Base-by-base conservation (phyloP, 2,113 vertebrate genomes). In the Aldabrachelys gigantea region DNA sequence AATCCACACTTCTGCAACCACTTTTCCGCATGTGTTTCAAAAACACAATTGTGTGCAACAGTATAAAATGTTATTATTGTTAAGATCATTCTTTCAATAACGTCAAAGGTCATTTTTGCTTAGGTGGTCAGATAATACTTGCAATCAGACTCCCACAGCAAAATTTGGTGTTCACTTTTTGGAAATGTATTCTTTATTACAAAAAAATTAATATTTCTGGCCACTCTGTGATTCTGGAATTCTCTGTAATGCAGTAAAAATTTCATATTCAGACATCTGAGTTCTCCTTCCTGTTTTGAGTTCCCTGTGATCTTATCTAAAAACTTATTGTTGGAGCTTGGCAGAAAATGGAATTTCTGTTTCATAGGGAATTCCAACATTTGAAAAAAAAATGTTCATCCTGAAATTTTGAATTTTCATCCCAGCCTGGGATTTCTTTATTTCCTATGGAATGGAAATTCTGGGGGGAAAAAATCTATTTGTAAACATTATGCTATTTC, bases 11-110 rank as follows among this genome's bases (percentile, higher is more conserved):
- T 78, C 12, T 35, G 79, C 24, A 54, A 0, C 1, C 12, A 38
- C 10, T 14, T 69, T 59, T 54, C 7, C 49, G 79, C 1, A 2
- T 25, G 27, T 0, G 0, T 54, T 87, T 85, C 22, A 52, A 80
- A 49, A 22, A 62, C 25, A 53, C 31, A 88, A 0, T 0, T 24
- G 13, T 59, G 31, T 44, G 12, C 14, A 41, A 62, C 1, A 84
- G 9, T 44, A 10, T 8, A 52, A 11, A 6, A 31, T 8, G 27
- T 88, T 22, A 6, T 12, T 3, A 29, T 56, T 29, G 6, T 44
- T 50, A 52, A 2, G 5, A 5, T 50, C 56, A 10, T 91, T 21
- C 14, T 41, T 50, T 78, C 41, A 25, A 56, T n/a, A 79, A 50
- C 56, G 88, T n/a, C 41, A 22, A 78, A 53, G 52, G 25, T 57